These are phyloP conservation scores for Heterodera filipjevi DNA, from an alignment of 2,888 invertebrate genomes.

Conservation along the genomic window DNA sequence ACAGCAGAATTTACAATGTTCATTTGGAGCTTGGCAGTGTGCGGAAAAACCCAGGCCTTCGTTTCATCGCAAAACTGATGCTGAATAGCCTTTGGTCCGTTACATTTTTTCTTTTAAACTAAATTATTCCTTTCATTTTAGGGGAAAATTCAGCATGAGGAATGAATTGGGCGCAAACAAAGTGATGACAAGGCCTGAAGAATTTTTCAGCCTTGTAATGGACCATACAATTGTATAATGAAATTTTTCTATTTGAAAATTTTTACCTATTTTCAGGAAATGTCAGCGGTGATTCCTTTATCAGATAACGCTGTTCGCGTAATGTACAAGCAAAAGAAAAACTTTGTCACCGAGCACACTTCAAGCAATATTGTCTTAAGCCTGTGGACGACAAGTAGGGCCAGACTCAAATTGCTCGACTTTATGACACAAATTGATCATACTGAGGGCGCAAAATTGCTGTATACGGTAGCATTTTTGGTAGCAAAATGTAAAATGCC, in stretches of 20 bases:
- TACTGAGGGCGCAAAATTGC: neutral
- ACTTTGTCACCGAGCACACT: slow-evolving; percentile 14
- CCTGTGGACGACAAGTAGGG: slow-evolving; percentile 17
- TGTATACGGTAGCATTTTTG: neutral
- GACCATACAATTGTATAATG: neutral
- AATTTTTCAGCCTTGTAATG: neutral
- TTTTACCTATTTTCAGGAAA: neutral
- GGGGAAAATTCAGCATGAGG: too few species aligned
- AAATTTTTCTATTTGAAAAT: neutral
- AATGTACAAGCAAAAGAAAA: slow-evolving; percentile 16
- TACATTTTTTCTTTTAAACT: neutral
- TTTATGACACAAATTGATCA: slow-evolving; percentile 4
- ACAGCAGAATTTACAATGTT: neutral
- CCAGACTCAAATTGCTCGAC: neutral
- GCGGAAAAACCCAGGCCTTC: neutral
- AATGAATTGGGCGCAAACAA: neutral
- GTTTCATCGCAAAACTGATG: neutral
- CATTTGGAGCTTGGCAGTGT: neutral
- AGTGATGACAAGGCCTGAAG: neutral
- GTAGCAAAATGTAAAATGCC: neutral
- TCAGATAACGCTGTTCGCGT: neutral
- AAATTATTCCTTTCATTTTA: too few species aligned
- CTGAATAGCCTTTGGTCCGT: slow-evolving; percentile 6
- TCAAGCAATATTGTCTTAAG: slow-evolving; percentile 13
- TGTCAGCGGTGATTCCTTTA: neutral